Evolutionary conservation across 2,888 invertebrate genomes (phyloP), one percentile per base, ranked within the genome.

Genomic region (Eugnorisma glareosa): DNA sequence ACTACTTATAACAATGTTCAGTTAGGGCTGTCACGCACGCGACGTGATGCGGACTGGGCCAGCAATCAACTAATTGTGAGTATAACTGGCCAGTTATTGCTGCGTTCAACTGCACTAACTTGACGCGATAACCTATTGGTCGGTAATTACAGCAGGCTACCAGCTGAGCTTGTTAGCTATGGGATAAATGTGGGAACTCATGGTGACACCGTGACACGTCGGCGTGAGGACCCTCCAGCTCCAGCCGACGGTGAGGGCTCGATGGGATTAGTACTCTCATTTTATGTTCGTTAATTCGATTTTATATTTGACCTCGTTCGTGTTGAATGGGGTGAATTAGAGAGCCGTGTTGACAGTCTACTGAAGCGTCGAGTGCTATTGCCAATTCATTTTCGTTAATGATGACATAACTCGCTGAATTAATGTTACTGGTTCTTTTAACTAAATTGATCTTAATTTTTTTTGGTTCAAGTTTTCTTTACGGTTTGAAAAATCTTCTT

Each of bases 11-110:
- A 85, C 78, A 48, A 67, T 77, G 75, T 82, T 75, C 71, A 83
- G 81, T 76, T 68, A 72, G 82, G 68, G 75, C 69, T 71, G 84
- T 79, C 83, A 83, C 84, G 81, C 85, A 81, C 82, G 77, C 79
- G 70, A 68, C n/a, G 63, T 63, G 37, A 13, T 57, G 77, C 45
- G 63, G 67, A 68, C 73, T 37, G 66, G 72, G 71, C 63, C 76
- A 43, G 85, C 90, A 91, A 92, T 92, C 88, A 91, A 89, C 91
- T 92, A 92, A 92, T 92, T 92, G 92, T 90, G 88, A 84, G 88
- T 90, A 86, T 90, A 89, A 86, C 83, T 82, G 85, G 76, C 75
- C 77, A 85, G 79, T 88, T 88, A 87, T 82, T 86, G 80, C 85
- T 83, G 75, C 73, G 83, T 77, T 74, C 86, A 86, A 88, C 86